Base-by-base conservation (phyloP, 2,888 invertebrate genomes). In the Tridacna gigas region DNA sequence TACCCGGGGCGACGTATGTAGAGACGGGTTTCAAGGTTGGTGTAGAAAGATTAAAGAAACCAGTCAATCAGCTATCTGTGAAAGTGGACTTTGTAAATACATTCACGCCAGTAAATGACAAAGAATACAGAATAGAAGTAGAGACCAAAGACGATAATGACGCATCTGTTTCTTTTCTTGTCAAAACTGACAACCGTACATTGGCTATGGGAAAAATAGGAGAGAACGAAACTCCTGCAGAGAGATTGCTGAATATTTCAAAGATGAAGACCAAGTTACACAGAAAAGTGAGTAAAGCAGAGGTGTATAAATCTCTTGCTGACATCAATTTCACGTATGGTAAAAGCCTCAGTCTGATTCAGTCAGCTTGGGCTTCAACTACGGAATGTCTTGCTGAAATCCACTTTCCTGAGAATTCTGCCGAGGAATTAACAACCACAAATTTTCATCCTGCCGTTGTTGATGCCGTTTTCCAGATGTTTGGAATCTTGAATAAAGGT, bases 1-100 rank as follows among this genome's bases (percentile, higher is more conserved):
- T 90, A 13, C 91, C 89, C 4, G 91, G 91, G 11, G 86, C 90
- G 11, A 71, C 78, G 0, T 88, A 88, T 78, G 88, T 80, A 3
- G 91, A 91, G 63, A 80, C 86, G 13, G 87, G 82, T 9, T 82
- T 90, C 47, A 84, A 82, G 28, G 74, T 88, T 18, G 88, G 83
- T 18, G 48, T n/a, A 15, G 47, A 74, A 13, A 15, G n/a, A 15
- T 47, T 75, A 4, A 37, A 28, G 47, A 22, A 15, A 18, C 56
- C 65, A 12, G 56, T 45, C 12, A 15, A 71, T 20, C n/a, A 76
- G 15, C 28, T 78, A 7, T 47, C 75, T 4, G 73, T 86, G 20
- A 75, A 74, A 7, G 47, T 84, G 20, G 80, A 82, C 73, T 86
- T 86, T 71, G 37, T 79, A 4, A 74, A 81, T 22, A 80, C 80